A percentile compares a stretch with the other conserved stretches of the same genome.
These are phyloP conservation scores for Desmodus rotundus DNA, from an alignment of 2,113 vertebrate species.

Conservation along the genomic window DNA sequence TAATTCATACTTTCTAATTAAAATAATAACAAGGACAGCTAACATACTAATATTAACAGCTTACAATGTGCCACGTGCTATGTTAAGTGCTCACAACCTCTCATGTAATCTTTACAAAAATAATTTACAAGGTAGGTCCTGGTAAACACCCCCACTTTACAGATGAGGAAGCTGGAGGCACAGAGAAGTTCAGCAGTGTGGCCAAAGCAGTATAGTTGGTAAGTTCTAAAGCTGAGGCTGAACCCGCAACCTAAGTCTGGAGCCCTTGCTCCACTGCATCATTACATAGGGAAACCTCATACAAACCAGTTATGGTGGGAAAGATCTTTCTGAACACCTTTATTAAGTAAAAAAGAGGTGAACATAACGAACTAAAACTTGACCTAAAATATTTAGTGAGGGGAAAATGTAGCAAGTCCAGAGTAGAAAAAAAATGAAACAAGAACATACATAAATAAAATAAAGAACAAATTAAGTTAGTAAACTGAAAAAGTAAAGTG, in stretches of 20 bases:
- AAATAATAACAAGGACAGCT: background rate
- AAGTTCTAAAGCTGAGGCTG: background rate
- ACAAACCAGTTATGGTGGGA: background rate
- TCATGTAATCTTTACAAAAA: constrained; percentile 13
- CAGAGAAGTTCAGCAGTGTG: background rate
- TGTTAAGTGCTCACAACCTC: background rate
- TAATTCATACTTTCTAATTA: constrained; percentile 7
- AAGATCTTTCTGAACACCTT: background rate
- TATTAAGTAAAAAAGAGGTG: background rate
- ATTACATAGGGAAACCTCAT: background rate
- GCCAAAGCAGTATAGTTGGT: background rate
- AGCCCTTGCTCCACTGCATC: background rate
- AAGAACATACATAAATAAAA: background rate
- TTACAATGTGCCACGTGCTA: background rate
- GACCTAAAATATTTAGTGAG: background rate
- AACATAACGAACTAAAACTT: background rate
- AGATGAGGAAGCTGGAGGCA: background rate
- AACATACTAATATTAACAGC: background rate
- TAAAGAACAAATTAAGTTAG: background rate
- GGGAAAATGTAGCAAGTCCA: background rate
- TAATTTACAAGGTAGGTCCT: background rate
- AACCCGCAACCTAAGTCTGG: background rate
- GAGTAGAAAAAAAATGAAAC: background rate
- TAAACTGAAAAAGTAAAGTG: background rate
- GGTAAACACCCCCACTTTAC: background rate